Evolutionary conservation across 2,888 invertebrate species (phyloP).

Genomic region (Plemyria rubiginata): DNA sequence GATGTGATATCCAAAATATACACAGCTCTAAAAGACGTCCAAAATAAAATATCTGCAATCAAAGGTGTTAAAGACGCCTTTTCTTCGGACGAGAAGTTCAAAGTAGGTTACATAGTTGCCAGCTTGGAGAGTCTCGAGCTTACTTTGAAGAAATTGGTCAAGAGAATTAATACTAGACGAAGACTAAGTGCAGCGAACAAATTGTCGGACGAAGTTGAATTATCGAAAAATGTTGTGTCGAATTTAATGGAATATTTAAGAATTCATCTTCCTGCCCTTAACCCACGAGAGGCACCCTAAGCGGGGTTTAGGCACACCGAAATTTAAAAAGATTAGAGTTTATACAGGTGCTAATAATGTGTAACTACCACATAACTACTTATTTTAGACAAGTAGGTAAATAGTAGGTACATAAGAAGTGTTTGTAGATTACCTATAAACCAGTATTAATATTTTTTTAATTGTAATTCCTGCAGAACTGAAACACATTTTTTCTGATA

Average conservation of each 20-base stretch:
- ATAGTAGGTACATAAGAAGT: no score
- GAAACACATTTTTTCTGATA: no score
- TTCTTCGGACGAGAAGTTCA: conserved; percentile 1
- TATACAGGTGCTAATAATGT: no score
- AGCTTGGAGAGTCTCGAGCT: conserved; percentile 5
- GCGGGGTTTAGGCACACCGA: no score
- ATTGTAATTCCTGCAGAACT: no score
- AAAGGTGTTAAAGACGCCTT: background rate
- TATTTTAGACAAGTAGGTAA: no score
- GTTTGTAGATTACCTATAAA: no score
- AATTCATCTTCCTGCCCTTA: no score
- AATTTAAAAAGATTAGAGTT: no score
- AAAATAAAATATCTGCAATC: conserved; percentile 5
- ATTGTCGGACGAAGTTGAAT: background rate
- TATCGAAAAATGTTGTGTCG: background rate
- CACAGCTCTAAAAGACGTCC: background rate
- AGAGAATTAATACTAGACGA: background rate
- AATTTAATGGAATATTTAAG: background rate
- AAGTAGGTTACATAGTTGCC: conserved; percentile 5
- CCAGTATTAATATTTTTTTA: no score
- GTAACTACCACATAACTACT: no score
- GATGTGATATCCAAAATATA: background rate
- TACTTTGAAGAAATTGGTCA: conserved; percentile 1
- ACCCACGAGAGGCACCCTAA: no score
- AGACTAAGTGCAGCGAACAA: background rate